phyloP scores from a whole-genome alignment of 2,113 vertebrate species.

The Hipposideros armiger region DNA sequence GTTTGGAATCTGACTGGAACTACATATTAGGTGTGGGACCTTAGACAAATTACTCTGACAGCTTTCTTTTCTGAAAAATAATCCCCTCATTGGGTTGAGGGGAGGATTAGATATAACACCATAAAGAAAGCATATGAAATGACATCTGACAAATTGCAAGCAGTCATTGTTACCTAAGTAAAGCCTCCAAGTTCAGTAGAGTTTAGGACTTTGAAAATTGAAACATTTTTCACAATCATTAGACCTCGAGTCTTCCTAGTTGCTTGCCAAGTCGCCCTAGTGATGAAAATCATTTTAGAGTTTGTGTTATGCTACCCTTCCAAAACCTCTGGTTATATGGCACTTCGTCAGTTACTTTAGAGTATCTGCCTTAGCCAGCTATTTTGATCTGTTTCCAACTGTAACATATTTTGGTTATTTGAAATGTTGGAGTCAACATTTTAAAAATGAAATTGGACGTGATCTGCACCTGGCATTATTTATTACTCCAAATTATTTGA shows the following conservation, averaged over 20 bases:
- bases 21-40: background rate
- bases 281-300: slow-evolving; percentile 2
- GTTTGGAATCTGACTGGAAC: background rate
- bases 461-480: slow-evolving; percentile 81
- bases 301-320: background rate
- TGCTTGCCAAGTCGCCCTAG: background rate
- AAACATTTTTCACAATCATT: slow-evolving; percentile 40
- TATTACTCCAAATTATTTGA: slow-evolving; percentile 80
- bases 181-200: slow-evolving; percentile 25
- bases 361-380: slow-evolving; percentile 55
- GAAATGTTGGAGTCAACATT: slow-evolving; percentile 72
- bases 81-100: background rate
- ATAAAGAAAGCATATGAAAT: slow-evolving; percentile 9
- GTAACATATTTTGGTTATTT: slow-evolving; percentile 82
- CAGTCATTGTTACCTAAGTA: slow-evolving; percentile 34
- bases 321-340: slow-evolving; percentile 17
- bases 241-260: background rate
- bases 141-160: background rate
- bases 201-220: background rate
- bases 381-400: slow-evolving; percentile 81
- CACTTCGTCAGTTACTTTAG: slow-evolving; percentile 66
- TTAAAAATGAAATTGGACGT: slow-evolving; percentile 79
- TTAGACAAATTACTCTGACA: slow-evolving; percentile 19
- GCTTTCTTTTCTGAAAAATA: slow-evolving; percentile 54
- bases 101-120: slow-evolving; percentile 2